phyloP scores from a whole-genome alignment of 2,888 invertebrate genomes.

The Drosophila flavopinicola region DNA sequence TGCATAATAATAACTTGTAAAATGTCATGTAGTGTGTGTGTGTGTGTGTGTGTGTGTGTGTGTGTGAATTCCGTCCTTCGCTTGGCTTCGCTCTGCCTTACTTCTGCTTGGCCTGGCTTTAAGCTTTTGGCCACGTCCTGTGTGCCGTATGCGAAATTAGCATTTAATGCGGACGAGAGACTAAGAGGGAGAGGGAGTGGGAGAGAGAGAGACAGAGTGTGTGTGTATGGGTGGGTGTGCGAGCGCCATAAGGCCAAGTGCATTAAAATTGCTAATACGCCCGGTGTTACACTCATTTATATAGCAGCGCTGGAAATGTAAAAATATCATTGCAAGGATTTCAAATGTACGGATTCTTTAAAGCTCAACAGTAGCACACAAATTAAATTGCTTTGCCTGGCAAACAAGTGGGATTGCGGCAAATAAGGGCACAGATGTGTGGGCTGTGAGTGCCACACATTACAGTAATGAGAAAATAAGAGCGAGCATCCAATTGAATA shows the following conservation, averaged over 20 bases:
- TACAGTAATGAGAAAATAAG: slow-evolving; percentile 15
- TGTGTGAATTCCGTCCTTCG: slow-evolving; percentile 23
- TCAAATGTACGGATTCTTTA: slow-evolving; percentile 31
- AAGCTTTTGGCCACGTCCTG: slow-evolving; percentile 35
- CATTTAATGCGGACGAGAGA: slow-evolving; percentile 53
- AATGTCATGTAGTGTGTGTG: slow-evolving; percentile 65
- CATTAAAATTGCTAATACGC: slow-evolving; percentile 72
- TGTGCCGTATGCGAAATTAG: slow-evolving; percentile 61
- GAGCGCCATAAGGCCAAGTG: slow-evolving; percentile 57
- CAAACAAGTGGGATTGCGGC: slow-evolving; percentile 9
- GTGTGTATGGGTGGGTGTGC: neutral
- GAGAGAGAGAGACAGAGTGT: neutral
- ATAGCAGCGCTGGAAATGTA: slow-evolving; percentile 12
- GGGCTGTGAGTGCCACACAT: slow-evolving; percentile 3
- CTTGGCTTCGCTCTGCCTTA: slow-evolving; percentile 11
- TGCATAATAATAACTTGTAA: slow-evolving; percentile 76
- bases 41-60: slow-evolving; percentile 35
- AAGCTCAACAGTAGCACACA: slow-evolving; percentile 49
- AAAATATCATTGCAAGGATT: slow-evolving; percentile 20
- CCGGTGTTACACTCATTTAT: slow-evolving; percentile 37
- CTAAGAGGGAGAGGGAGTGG: neutral
- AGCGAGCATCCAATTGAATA: neutral
- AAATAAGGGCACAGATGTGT: neutral
- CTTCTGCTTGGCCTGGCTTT: slow-evolving; percentile 31
- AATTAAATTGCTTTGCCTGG: slow-evolving; percentile 36